Conservation (phyloP, 2,797 vertebrate genomes). For the Orestias chungarensis region DNA sequence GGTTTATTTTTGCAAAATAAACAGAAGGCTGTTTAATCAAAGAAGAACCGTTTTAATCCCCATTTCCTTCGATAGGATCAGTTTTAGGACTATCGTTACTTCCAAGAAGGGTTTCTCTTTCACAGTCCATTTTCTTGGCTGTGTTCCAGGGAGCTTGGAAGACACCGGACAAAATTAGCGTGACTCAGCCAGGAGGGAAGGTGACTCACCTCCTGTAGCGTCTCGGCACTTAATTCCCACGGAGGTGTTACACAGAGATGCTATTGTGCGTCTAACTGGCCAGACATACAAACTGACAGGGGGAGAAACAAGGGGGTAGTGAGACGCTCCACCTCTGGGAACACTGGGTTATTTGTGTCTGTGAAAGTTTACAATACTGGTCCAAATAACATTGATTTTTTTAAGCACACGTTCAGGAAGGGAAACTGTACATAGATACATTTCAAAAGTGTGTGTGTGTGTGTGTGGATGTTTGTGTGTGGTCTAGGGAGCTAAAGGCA, state of each 20-base stretch:
- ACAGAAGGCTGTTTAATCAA: neutral
- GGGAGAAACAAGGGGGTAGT: neutral
- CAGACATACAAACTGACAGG: constrained; percentile 23
- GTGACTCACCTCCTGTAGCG: constrained; percentile 59
- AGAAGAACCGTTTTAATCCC: neutral
- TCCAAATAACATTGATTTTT: constrained; percentile 17
- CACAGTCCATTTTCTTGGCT: constrained; percentile 3
- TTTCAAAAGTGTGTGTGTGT: constrained; percentile 1
- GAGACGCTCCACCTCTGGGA: neutral
- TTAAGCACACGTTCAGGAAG: constrained; percentile 13
- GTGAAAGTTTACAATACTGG: constrained; percentile 1
- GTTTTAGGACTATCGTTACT: neutral
- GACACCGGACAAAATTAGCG: neutral
- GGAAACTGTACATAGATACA: neutral
- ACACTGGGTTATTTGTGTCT: constrained; percentile 5
- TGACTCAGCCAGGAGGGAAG: constrained; percentile 54
- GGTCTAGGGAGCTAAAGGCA: constrained; percentile 20
- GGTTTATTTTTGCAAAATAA: neutral
- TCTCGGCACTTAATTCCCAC: constrained; percentile 48
- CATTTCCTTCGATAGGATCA: neutral
- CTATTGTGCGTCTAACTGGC: constrained; percentile 54
- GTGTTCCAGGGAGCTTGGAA: constrained; percentile 16
- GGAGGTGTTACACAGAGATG: constrained; percentile 43
- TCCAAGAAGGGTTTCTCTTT: neutral
- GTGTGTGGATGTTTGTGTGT: constrained; percentile 19